Evolutionary conservation across 2,888 invertebrate genomes (phyloP).

Genomic region (Leptopilina syphax): DNA sequence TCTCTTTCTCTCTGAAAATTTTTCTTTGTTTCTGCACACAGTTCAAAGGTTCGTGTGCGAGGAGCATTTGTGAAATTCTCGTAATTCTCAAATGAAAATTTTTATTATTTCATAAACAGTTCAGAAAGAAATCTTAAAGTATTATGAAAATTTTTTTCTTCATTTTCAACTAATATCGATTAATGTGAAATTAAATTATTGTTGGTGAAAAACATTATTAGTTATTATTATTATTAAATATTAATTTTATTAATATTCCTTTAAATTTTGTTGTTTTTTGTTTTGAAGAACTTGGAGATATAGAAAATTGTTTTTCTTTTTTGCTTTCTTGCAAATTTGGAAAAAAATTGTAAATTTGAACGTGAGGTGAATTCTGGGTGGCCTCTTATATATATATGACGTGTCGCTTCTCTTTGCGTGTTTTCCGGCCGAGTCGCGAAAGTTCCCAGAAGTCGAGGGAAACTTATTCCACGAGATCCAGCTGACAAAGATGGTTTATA

Average conservation of each 20-base stretch:
- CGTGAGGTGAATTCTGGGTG: constrained; percentile 55
- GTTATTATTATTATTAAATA: background rate
- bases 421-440: constrained; percentile 57
- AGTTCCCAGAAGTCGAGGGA: constrained; percentile 55
- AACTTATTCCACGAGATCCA: constrained; percentile 50
- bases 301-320: too few relatives aligned
- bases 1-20: constrained; percentile 26
- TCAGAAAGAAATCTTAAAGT: background rate
- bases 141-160: too few relatives aligned
- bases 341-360: background rate
- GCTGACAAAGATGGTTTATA: constrained; percentile 41
- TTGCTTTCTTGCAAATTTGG: too few relatives aligned
- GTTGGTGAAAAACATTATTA: too few relatives aligned
- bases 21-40: constrained; percentile 39
- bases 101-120: constrained; percentile 13
- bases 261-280: too few relatives aligned
- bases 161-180: too few relatives aligned
- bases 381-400: constrained; percentile 51
- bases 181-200: too few relatives aligned
- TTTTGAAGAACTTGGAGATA: too few relatives aligned
- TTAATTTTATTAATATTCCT: background rate
- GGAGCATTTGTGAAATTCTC: constrained; percentile 38
- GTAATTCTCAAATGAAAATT: constrained; percentile 22
- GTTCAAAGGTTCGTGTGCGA: constrained; percentile 26
- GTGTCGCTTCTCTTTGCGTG: constrained; percentile 48